phyloP scores from a whole-genome alignment of 2,113 vertebrate genomes.

The Choloepus hoffmanni region DNA sequence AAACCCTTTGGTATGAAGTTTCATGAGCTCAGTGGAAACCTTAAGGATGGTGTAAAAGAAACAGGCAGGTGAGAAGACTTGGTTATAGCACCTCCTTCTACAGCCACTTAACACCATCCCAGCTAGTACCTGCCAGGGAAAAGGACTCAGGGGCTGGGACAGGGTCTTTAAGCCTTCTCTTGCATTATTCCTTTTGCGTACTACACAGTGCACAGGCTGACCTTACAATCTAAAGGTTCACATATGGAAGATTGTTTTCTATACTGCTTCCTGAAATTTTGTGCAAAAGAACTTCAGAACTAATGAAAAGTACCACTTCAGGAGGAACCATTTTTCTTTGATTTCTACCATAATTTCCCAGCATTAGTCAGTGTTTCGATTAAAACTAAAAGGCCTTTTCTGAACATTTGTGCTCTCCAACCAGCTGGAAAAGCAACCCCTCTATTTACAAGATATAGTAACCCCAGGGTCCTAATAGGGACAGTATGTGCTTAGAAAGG shows the following conservation, averaged over 20 bases:
- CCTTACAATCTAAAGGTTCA: conserved; percentile 32
- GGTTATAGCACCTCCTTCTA: background rate
- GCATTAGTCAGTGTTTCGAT: conserved; percentile 56
- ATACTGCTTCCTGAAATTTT: conserved; percentile 54
- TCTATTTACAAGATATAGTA: background rate
- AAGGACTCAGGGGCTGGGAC: background rate
- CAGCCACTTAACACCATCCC: background rate
- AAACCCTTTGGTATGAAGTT: conserved; percentile 56
- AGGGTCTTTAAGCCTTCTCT: background rate
- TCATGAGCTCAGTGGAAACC: conserved; percentile 18
- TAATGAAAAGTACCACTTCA: background rate
- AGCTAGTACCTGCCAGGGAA: background rate
- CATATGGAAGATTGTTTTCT: conserved; percentile 4
- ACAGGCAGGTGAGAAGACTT: background rate
- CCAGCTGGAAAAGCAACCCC: conserved; percentile 62
- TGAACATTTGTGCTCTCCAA: conserved; percentile 72
- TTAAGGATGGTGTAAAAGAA: background rate
- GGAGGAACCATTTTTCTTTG: background rate
- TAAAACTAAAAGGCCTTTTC: conserved; percentile 67
- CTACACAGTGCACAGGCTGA: conserved; percentile 37
- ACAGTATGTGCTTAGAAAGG: conserved; percentile 5
- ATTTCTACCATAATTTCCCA: conserved; percentile 26
- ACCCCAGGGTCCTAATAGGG: background rate
- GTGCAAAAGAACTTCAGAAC: conserved; percentile 66
- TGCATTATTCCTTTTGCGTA: background rate